Evolutionary conservation across 1,140 invertebrate species (phyloP).

Genomic region (Drosophila grimshawi): DNA sequence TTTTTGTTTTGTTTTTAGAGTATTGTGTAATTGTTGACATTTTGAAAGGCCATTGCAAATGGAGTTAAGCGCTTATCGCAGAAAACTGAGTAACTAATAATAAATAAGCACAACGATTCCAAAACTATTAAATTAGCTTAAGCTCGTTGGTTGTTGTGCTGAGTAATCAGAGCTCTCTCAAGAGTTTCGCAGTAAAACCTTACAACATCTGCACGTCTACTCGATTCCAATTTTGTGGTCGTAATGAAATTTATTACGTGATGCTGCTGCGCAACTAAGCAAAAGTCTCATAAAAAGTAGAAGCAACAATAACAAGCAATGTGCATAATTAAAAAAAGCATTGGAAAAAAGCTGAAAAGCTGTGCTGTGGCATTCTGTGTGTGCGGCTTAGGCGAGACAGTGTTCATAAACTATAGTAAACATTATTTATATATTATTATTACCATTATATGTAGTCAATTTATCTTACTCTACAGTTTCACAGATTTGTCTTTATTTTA

Average conservation of each 20-base stretch:
- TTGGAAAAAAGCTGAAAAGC: slow-evolving; percentile 20
- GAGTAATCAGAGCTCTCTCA: slow-evolving; percentile 13
- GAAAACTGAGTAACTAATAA: neutral
- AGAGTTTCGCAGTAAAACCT: slow-evolving; percentile 18
- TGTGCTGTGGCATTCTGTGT: slow-evolving; percentile 33
- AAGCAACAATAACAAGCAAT: slow-evolving; percentile 39
- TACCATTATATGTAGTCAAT: too few relatives aligned
- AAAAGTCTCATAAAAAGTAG: slow-evolving; percentile 58
- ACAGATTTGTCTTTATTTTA: too few relatives aligned
- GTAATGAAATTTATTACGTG: slow-evolving; percentile 75
- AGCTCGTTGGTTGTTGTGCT: neutral
- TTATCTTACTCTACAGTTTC: too few relatives aligned
- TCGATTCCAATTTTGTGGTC: slow-evolving; percentile 39
- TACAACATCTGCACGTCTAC: slow-evolving; percentile 24
- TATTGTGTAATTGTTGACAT: slow-evolving; percentile 68
- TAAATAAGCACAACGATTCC: neutral
- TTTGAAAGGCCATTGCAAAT: slow-evolving; percentile 1
- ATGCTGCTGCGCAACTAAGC: slow-evolving; percentile 33
- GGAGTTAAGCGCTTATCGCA: neutral
- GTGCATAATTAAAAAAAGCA: slow-evolving; percentile 47
- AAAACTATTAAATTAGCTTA: slow-evolving; percentile 2
- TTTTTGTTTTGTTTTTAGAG: slow-evolving; percentile 15
- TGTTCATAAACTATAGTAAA: slow-evolving; percentile 1
- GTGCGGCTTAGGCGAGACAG: slow-evolving; percentile 27
- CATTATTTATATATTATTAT: neutral